Conservation (phyloP, 2,888 invertebrate genomes). For the Thalpophila matura region DNA sequence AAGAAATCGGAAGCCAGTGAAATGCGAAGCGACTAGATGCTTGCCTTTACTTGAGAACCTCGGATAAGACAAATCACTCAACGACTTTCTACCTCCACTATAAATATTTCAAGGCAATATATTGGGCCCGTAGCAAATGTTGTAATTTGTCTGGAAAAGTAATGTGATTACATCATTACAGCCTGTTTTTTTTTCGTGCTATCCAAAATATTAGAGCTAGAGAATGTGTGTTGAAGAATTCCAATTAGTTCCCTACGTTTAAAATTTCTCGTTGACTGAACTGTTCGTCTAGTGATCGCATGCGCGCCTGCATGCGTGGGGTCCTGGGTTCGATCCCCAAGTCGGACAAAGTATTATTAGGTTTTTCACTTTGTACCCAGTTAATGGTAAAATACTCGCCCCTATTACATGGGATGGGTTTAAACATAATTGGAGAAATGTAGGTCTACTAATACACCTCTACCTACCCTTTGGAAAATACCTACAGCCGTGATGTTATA, state of each 20-base stretch:
- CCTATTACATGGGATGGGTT: no score
- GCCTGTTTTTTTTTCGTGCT: background rate
- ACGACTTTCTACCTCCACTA: slow-evolving; percentile 33
- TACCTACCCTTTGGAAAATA: no score
- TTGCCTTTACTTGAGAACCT: slow-evolving; percentile 25
- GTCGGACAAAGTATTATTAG: no score
- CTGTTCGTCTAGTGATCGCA: no score
- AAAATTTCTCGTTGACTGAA: no score
- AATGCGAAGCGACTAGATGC: slow-evolving; percentile 50
- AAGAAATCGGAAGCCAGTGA: slow-evolving; percentile 52
- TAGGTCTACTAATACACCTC: no score
- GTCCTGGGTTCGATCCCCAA: no score
- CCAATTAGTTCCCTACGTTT: background rate
- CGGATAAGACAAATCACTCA: slow-evolving; percentile 36
- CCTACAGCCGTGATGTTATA: no score
- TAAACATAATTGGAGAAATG: no score
- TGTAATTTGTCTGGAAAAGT: slow-evolving; percentile 25
- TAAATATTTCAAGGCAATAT: slow-evolving; percentile 49
- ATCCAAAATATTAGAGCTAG: background rate
- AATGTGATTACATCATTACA: slow-evolving; percentile 8
- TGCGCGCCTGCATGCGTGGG: no score
- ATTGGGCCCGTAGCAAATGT: slow-evolving; percentile 16
- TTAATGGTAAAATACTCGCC: no score
- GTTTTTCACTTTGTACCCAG: no score
- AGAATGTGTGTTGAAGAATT: background rate